A percentile compares a stretch with the other conserved stretches of the same genome.
phyloP scores from a whole-genome alignment of 2,888 invertebrate species.

The Drosophila quinaria region DNA sequence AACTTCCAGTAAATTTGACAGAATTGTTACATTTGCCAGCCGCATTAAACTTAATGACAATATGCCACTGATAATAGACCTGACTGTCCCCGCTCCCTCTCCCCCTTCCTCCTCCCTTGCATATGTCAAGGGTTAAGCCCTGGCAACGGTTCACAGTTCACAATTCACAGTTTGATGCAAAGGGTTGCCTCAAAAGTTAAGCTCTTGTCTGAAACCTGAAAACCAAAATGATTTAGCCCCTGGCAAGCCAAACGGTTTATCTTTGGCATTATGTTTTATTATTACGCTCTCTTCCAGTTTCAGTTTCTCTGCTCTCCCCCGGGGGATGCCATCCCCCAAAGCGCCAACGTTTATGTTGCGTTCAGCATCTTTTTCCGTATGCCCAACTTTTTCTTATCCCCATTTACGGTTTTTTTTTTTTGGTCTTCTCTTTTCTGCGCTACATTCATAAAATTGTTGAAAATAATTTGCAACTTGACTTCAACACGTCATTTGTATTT shows the following conservation, averaged over 20 bases:
- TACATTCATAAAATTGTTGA: conserved; percentile 13
- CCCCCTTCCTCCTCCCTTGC: background rate
- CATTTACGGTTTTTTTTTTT: conserved; percentile 9
- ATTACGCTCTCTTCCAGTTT: conserved; percentile 5
- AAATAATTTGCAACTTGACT: conserved; percentile 3
- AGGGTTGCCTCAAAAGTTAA: conserved; percentile 52
- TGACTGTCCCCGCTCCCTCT: background rate
- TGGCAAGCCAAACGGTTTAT: conserved; percentile 47
- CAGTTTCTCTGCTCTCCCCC: background rate
- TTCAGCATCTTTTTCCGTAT: conserved; percentile 26
- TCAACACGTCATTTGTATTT: too few relatives aligned
- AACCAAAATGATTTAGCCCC: conserved; percentile 27
- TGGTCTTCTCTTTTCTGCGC: conserved; percentile 17
- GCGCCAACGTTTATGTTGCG: conserved; percentile 20
- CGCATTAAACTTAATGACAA: conserved; percentile 74
- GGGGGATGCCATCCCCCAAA: conserved; percentile 18
- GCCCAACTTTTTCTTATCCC: conserved; percentile 20
- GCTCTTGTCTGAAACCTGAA: conserved; percentile 34
- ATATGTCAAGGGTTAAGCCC: conserved; percentile 60
- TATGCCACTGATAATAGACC: conserved; percentile 62
- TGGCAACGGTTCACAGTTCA: conserved; percentile 29
- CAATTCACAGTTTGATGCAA: conserved; percentile 7
- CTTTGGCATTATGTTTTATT: conserved; percentile 60
- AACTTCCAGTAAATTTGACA: conserved; percentile 79
- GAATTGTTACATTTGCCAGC: conserved; percentile 77